phyloP scores from a whole-genome alignment of 30 jellyfish, hydroid and myxozoan genomes.

The Clytia hemisphaerica region DNA sequence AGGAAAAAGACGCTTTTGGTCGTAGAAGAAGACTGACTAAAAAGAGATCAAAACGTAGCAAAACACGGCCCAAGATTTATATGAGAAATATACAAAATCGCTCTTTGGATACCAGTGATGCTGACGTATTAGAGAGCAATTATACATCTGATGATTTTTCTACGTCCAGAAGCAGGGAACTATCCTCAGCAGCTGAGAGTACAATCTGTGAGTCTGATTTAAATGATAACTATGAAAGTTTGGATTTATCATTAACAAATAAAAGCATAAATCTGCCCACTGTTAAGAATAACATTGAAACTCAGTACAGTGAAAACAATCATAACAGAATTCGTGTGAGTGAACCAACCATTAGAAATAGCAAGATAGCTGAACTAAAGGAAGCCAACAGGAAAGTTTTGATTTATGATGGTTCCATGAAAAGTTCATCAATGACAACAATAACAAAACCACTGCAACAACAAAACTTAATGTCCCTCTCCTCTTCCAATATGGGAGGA shows the following conservation, averaged over 20 bases:
- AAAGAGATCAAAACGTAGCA: slow-evolving; percentile 11
- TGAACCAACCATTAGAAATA: not conserved
- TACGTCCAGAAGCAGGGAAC: too few species aligned
- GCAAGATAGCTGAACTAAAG: slow-evolving; percentile 8
- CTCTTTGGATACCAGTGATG: slow-evolving; percentile 15
- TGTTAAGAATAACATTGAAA: slow-evolving; percentile 7
- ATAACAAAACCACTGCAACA: slow-evolving; percentile 8
- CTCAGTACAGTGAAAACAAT: slow-evolving; percentile 15
- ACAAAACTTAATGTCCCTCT: slow-evolving; percentile 4
- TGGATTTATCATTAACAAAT: slow-evolving; percentile 1
- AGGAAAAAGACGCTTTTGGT: not conserved
- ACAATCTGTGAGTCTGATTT: not conserved
- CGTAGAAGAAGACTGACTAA: slow-evolving; percentile 8
- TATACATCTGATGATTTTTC: slow-evolving; percentile 22
- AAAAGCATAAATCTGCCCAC: slow-evolving; percentile 4
- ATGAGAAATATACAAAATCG: not conserved
- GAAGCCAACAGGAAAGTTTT: not conserved
- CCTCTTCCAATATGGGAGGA: slow-evolving; percentile 31
- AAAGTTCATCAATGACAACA: slow-evolving; percentile 39
- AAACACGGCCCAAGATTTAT: not conserved
- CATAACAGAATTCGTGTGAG: slow-evolving; percentile 2
- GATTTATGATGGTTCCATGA: slow-evolving; percentile 3
- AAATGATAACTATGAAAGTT: not conserved
- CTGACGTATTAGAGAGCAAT: slow-evolving; percentile 13
- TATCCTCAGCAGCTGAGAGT: not conserved